phyloP scores from a whole-genome alignment of 1,140 invertebrate genomes.

The Macrocentrus cingulum region DNA sequence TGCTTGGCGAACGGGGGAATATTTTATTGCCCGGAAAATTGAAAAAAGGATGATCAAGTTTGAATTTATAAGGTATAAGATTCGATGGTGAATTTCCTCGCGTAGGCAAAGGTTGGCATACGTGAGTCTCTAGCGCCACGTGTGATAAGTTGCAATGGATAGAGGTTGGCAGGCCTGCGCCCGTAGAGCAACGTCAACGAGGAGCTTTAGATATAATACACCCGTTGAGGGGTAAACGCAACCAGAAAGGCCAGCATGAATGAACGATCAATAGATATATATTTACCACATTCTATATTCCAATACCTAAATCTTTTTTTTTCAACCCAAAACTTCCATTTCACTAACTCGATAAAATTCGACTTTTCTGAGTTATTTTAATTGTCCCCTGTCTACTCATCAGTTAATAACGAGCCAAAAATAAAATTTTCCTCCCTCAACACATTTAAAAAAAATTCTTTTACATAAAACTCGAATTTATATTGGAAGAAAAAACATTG shows the following conservation, averaged over 20 bases:
- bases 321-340: no score
- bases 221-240: conserved; percentile 28
- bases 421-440: no score
- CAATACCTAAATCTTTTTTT: conserved; percentile 30
- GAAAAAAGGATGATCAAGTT: not conserved
- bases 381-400: no score
- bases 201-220: conserved; percentile 20
- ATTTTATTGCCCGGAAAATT: not conserved
- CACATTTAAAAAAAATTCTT: no score
- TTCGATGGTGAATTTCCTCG: not conserved
- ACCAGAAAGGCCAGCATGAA: conserved; percentile 47
- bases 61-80: not conserved
- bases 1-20: no score
- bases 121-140: conserved; percentile 37
- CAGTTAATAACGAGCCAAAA: no score
- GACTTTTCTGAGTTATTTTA: no score
- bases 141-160: conserved; percentile 33
- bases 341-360: no score
- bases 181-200: conserved; percentile 25
- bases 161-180: conserved; percentile 39
- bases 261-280: conserved; percentile 57
- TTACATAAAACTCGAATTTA: not conserved
- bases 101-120: conserved; percentile 27
- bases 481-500: not conserved
- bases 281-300: conserved; percentile 36